Conservation (phyloP, 2,888 invertebrate species). For the Lepidocyrtoides sp. region DNA sequence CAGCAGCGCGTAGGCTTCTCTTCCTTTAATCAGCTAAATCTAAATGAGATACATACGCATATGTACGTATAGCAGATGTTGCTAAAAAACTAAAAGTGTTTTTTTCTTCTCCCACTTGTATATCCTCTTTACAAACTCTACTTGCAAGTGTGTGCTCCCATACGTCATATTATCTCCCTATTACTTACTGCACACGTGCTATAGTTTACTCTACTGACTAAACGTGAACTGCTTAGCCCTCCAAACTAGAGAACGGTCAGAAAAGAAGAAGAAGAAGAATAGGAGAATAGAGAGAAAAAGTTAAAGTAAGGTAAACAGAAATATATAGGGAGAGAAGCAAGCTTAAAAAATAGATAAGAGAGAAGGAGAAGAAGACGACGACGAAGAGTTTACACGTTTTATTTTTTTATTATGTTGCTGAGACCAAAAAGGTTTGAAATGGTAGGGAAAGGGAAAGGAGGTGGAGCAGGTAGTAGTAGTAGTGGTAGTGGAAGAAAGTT, state of each 20-base stretch:
- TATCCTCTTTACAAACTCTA: conserved; percentile 48
- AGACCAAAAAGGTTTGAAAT: conserved; percentile 77
- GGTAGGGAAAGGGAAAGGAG: conserved; percentile 55
- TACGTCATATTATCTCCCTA: conserved; percentile 76
- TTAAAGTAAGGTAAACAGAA: conserved; percentile 44
- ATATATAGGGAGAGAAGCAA: conserved; percentile 15
- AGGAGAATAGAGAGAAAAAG: conserved; percentile 51
- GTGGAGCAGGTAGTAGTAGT: neutral
- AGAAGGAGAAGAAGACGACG: conserved; percentile 9
- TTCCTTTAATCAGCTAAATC: neutral
- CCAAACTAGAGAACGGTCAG: neutral
- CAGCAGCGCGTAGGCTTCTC: neutral
- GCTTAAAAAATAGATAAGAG: neutral
- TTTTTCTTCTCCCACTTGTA: too few relatives aligned
- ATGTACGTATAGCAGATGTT: neutral
- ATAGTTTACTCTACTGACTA: conserved; percentile 4
- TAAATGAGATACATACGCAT: conserved; percentile 1
- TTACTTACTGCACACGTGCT: conserved; percentile 40
- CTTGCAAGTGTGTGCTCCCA: conserved; percentile 57
- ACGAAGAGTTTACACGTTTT: conserved; percentile 60
- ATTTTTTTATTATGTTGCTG: conserved; percentile 74
- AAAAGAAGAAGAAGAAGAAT: conserved; percentile 3
- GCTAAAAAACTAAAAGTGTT: neutral
- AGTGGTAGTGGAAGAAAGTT: conserved; percentile 67
- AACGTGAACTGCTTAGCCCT: neutral